These are phyloP conservation scores for Diachasmimorpha longicaudata DNA, from an alignment of 1,140 invertebrate species.

Conservation along the genomic window DNA sequence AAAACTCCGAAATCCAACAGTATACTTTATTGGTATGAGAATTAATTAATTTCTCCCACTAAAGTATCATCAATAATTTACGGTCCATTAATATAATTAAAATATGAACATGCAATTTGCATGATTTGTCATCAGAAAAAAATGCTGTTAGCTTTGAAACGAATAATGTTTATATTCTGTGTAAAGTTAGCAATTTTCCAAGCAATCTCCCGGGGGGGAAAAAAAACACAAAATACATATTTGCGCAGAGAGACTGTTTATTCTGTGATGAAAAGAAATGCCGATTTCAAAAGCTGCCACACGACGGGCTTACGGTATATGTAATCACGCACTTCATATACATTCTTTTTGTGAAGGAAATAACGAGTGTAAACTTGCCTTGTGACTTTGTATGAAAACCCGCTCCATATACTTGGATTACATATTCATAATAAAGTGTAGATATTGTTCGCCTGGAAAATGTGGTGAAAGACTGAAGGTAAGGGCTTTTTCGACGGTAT, in stretches of 20 bases:
- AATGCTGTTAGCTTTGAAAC: not conserved
- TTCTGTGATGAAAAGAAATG: conserved; percentile 17
- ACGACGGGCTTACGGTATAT: not conserved
- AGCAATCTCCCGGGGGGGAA: not conserved
- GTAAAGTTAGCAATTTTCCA: not conserved
- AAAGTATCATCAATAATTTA: no score
- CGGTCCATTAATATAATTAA: no score
- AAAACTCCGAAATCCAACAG: no score
- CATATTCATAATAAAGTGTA: conserved; percentile 22
- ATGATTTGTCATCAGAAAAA: not conserved
- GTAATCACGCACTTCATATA: not conserved
- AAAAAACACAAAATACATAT: not conserved
- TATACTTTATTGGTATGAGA: no score
- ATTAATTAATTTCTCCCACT: no score
- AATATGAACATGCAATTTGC: no score
- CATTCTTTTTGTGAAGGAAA: not conserved
- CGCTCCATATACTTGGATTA: not conserved
- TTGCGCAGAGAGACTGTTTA: conserved; percentile 2
- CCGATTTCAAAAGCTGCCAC: conserved; percentile 5
- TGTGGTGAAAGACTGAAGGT: not conserved
- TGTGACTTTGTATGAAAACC: not conserved
- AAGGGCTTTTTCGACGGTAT: not conserved
- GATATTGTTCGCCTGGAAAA: conserved; percentile 27
- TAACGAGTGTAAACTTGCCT: not conserved
- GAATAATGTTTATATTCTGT: not conserved